Percentiles rank a stretch among this genome's conserved stretches.
These are phyloP conservation scores for Aspidoscelis tigris DNA, from an alignment of 2,113 vertebrate genomes.

Conservation along the genomic window DNA sequence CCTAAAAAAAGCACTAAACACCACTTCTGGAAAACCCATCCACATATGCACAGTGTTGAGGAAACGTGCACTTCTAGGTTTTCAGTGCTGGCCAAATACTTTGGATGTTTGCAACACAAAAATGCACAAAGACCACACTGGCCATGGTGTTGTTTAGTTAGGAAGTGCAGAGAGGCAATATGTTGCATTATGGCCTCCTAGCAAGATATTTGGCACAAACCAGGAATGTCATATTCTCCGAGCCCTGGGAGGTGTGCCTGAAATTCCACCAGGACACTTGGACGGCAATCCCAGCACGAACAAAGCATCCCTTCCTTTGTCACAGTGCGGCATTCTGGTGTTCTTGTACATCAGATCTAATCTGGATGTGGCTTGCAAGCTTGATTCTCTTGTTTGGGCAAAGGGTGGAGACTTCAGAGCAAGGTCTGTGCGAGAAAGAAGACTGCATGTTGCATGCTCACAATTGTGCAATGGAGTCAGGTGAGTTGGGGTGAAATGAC, in stretches of 20 bases:
- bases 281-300: constrained; percentile 49
- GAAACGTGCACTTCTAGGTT: too few species aligned
- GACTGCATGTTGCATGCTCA: too few species aligned
- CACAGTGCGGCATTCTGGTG: constrained; percentile 55
- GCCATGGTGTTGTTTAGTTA: too few species aligned
- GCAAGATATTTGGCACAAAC: constrained; percentile 28
- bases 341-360: constrained; percentile 46
- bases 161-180: too few species aligned
- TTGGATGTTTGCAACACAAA: too few species aligned
- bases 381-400: constrained; percentile 37
- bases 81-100: too few species aligned
- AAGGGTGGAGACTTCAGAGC: not conserved
- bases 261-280: constrained; percentile 45
- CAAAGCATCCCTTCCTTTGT: constrained; percentile 54
- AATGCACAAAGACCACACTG: too few species aligned
- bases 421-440: too few species aligned
- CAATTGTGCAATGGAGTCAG: not conserved
- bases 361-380: constrained; percentile 49
- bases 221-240: constrained; percentile 16
- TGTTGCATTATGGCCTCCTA: too few species aligned
- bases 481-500: not conserved
- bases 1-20: too few species aligned
- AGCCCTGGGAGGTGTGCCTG: constrained; percentile 45
- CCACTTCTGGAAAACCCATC: too few species aligned
- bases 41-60: too few species aligned